Percentiles rank a stretch among this genome's conserved stretches.
Evolutionary conservation across 2,888 invertebrate genomes (phyloP).

Genomic region (Scaptomyza polygonia): DNA sequence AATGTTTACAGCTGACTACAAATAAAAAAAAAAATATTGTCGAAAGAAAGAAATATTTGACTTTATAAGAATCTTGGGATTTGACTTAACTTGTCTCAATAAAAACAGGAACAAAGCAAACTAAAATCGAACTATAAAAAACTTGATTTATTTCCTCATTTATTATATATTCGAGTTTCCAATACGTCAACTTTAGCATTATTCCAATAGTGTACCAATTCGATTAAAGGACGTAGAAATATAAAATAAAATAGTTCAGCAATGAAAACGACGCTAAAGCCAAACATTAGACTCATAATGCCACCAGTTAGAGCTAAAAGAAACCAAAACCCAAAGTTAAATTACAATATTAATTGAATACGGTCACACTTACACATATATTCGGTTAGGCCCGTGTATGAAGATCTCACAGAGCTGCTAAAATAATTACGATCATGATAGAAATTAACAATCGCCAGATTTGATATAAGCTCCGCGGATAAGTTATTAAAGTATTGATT

Average conservation of each 20-base stretch:
- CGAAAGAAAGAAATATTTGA: no score
- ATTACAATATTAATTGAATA: background rate
- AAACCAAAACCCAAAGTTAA: background rate
- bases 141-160: no score
- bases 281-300: slow-evolving; percentile 91
- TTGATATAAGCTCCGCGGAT: slow-evolving; percentile 82
- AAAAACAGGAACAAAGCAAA: no score
- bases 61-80: no score
- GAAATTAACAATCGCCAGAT: slow-evolving; percentile 90
- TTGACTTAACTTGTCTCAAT: no score
- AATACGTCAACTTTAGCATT: background rate
- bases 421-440: slow-evolving; percentile 89
- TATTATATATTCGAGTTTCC: background rate
- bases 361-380: slow-evolving; percentile 88
- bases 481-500: slow-evolving; percentile 59
- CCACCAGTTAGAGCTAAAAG: slow-evolving; percentile 90
- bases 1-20: slow-evolving; percentile 7
- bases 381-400: slow-evolving; percentile 91
- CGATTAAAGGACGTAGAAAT: slow-evolving; percentile 84
- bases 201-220: slow-evolving; percentile 30
- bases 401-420: slow-evolving; percentile 89
- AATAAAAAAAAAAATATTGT: no score
- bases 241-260: slow-evolving; percentile 90
- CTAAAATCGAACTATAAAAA: no score
- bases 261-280: slow-evolving; percentile 91